A percentile compares a stretch with the other conserved stretches of the same genome.
These are phyloP conservation scores for Perca schrenkii DNA, from an alignment of 2,113 vertebrate genomes.

Conservation along the genomic window DNA sequence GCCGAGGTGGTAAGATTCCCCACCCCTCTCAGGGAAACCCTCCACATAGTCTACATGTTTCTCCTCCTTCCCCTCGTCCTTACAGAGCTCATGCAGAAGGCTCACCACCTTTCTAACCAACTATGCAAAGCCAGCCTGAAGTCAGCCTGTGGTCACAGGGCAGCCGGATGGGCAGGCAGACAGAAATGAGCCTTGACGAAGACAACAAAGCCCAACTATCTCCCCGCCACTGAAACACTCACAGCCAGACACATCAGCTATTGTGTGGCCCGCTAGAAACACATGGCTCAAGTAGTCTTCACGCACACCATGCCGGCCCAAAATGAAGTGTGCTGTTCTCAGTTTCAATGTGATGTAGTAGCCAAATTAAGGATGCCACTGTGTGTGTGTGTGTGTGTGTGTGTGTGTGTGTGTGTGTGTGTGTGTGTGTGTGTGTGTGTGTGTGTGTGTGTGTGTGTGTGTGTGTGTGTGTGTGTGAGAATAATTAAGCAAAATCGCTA, in stretches of 20 bases:
- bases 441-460: background rate
- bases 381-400: background rate
- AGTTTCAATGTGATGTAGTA: constrained; percentile 22
- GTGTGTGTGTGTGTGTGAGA: background rate
- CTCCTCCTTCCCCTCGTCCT: constrained; percentile 3
- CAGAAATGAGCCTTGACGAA: constrained; percentile 55
- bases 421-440: background rate
- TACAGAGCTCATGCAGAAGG: background rate
- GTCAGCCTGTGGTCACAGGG: constrained; percentile 46
- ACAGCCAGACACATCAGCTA: constrained; percentile 64
- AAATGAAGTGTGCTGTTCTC: constrained; percentile 43
- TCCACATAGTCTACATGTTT: constrained; percentile 3
- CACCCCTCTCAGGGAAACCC: constrained; percentile 3
- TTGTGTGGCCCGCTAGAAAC: constrained; percentile 64
- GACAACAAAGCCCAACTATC: constrained; percentile 72
- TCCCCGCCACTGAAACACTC: constrained; percentile 58
- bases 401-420: background rate
- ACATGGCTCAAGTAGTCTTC: constrained; percentile 69
- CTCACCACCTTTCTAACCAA: constrained; percentile 9
- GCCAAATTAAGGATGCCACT: constrained; percentile 11
- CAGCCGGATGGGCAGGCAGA: constrained; percentile 44
- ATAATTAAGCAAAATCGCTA: constrained; percentile 18
- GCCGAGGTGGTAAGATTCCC: background rate
- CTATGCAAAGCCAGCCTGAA: constrained; percentile 31
- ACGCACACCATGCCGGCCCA: constrained; percentile 47